These are phyloP conservation scores for Drosophila ustulata DNA, from an alignment of 2,888 invertebrate species.

Conservation along the genomic window DNA sequence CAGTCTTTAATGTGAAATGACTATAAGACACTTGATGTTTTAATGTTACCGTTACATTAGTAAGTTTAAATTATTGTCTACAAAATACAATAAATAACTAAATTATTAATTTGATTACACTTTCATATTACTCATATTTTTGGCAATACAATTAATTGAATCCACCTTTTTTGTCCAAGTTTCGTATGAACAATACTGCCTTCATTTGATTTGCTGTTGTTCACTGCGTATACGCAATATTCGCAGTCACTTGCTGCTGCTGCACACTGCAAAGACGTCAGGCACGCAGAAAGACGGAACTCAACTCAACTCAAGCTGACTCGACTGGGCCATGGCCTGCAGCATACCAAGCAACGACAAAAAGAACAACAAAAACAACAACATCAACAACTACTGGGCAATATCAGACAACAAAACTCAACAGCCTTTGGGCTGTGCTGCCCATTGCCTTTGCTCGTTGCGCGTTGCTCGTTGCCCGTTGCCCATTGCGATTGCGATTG, in stretches of 20 bases:
- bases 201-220: conserved; percentile 9
- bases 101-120: too few relatives aligned
- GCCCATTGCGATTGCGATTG: conserved; percentile 52
- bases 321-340: conserved; percentile 48
- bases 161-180: neutral
- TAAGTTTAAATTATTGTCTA: too few relatives aligned
- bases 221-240: conserved; percentile 57
- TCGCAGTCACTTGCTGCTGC: conserved; percentile 49
- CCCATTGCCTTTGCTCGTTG: conserved; percentile 16
- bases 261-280: conserved; percentile 57
- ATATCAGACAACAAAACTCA: conserved; percentile 44
- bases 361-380: conserved; percentile 8
- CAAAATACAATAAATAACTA: too few relatives aligned
- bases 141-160: conserved; percentile 7
- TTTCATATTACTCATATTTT: neutral
- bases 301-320: conserved; percentile 15
- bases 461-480: conserved; percentile 15
- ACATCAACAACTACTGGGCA: conserved; percentile 25
- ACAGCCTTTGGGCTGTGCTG: conserved; percentile 50
- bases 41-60: too few relatives aligned
- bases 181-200: neutral
- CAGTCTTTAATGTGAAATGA: too few relatives aligned
- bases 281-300: conserved; percentile 50
- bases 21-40: too few relatives aligned
- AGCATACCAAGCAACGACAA: conserved; percentile 51